Conservation (phyloP, 2,888 invertebrate genomes). For the Alloscopus bannaensis region DNA sequence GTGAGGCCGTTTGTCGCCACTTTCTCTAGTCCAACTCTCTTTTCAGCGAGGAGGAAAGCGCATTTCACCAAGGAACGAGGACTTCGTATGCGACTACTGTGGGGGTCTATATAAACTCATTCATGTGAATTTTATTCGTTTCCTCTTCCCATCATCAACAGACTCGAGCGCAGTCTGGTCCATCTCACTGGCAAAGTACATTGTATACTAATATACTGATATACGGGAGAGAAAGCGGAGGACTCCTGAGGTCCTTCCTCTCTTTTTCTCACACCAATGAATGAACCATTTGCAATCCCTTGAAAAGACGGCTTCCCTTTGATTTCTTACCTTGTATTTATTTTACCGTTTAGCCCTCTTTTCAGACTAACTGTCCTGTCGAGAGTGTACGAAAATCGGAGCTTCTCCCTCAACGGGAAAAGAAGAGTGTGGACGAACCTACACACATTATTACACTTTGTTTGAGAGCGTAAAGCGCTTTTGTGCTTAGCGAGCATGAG, state of each 20-base stretch:
- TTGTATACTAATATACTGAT: no score
- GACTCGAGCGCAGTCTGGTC: conserved; percentile 17
- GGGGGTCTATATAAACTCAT: conserved; percentile 30
- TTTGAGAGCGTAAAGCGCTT: conserved; percentile 26
- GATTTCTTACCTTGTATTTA: conserved; percentile 13
- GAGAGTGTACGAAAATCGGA: neutral
- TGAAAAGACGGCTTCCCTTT: conserved; percentile 1
- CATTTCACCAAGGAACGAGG: neutral
- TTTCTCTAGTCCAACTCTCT: neutral
- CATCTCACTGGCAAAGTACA: neutral
- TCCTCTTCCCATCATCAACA: conserved; percentile 41
- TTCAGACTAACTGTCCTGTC: neutral
- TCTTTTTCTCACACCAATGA: no score
- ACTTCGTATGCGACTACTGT: neutral
- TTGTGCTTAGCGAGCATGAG: neutral
- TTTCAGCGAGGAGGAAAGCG: neutral
- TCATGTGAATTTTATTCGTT: conserved; percentile 57
- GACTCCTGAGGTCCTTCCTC: conserved; percentile 5
- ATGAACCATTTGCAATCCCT: neutral
- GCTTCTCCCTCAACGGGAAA: no score
- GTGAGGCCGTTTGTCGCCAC: conserved; percentile 13
- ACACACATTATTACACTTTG: no score
- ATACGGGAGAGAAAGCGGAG: neutral
- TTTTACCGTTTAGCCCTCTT: no score
- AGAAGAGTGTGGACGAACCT: no score